Evolutionary conservation across 2,797 vertebrate species (phyloP).

Genomic region (Perodicticus potto): DNA sequence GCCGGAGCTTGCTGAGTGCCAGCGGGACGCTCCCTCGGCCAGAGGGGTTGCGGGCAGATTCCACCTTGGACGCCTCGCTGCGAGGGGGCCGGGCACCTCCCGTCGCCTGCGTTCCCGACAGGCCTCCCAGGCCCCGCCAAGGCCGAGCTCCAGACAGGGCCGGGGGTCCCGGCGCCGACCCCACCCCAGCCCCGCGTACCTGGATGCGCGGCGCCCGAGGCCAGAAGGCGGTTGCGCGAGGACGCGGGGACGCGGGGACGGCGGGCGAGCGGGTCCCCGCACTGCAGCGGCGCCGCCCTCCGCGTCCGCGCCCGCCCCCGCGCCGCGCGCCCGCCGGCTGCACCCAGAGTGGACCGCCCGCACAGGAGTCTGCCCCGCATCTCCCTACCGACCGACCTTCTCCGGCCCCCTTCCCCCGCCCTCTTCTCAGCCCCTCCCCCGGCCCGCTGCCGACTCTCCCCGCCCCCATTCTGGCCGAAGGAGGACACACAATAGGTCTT

Average conservation of each 20-base stretch:
- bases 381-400: not conserved
- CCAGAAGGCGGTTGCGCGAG: constrained; percentile 37
- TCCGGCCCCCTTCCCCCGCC: not conserved
- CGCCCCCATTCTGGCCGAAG: too few species aligned
- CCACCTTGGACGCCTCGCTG: not conserved
- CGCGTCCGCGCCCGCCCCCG: constrained; percentile 47
- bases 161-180: not conserved
- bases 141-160: not conserved
- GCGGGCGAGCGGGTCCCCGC: constrained; percentile 71
- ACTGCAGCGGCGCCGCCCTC: constrained; percentile 78
- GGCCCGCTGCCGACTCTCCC: not conserved
- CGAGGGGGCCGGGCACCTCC: not conserved
- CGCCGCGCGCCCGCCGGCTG: not conserved
- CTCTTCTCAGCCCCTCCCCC: not conserved
- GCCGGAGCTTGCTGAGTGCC: not conserved
- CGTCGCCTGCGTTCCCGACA: not conserved
- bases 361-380: not conserved
- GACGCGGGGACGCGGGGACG: constrained; percentile 37
- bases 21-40: not conserved
- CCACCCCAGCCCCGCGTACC: constrained; percentile 74
- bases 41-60: not conserved
- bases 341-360: not conserved
- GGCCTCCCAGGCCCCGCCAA: not conserved
- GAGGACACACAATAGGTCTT: too few species aligned
- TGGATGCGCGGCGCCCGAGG: constrained; percentile 56